Evolutionary conservation across 2,888 invertebrate genomes (phyloP), one percentile per base, ranked within the genome.

Genomic region (Synergus itoensis): DNA sequence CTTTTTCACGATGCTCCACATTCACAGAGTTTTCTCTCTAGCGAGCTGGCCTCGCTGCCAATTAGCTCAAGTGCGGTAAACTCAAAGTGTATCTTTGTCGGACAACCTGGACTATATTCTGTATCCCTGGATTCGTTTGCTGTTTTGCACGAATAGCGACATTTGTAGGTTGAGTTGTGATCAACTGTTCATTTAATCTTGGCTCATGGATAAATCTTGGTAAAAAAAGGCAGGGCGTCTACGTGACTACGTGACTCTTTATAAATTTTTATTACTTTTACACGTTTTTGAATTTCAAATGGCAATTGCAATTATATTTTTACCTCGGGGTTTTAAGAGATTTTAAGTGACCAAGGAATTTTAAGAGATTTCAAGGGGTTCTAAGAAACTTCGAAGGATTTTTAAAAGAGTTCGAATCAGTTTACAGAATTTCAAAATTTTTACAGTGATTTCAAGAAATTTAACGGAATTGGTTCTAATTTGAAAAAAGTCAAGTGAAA

Each of bases 41-140:
- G n/a, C 36, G 53, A 73, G 36, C 48, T 73, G 53, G 73, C 53
- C 73, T 73, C 48, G 73, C 73, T 73, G 73, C 53, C 73, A 73
- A 73, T 73, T 73, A 73, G 73, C 36, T 40, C 53, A 73, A 73
- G 28, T 73, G 73, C 73, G 73, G 53, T 36, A 28, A 40, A 48
- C 53, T 73, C 73, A 73, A 73, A 73, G 73, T 73, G 53, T 53
- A 36, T 73, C 73, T 73, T 73, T 73, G 73, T 73, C 73, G 73
- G 73, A 57, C 18, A 73, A 73, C 48, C 53, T 36, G 53, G 48
- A 28, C 69, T 69, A 48, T 48, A 69, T 40, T 28, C 69, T n/a
- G n/a, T n/a, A 9, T 53, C 65, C n/a, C 65, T 69, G 48, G 73
- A 73, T 73, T 53, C 65, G 14, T 65, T 73, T 28, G 48, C 53